A percentile compares a stretch with the other conserved stretches of the same genome.
Conservation (phyloP, 2,113 vertebrate genomes). For the Bothrops jararaca region DNA sequence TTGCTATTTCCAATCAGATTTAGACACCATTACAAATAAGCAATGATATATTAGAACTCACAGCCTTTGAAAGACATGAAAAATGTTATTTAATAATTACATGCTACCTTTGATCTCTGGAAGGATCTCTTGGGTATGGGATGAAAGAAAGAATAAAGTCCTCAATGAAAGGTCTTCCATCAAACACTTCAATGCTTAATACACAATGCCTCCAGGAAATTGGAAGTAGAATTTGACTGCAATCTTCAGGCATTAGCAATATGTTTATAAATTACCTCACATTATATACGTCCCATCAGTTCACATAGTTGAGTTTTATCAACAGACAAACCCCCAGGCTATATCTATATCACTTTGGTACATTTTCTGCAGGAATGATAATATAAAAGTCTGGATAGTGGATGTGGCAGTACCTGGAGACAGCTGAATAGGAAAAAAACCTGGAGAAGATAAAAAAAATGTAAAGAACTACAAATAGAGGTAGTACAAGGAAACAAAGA, state of each 20-base stretch:
- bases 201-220: constrained; percentile 23
- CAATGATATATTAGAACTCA: background rate
- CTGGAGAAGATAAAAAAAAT: background rate
- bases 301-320: constrained; percentile 1
- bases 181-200: constrained; percentile 10
- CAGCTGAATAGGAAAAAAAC: background rate
- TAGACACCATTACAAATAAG: background rate
- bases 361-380: background rate
- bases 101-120: background rate
- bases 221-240: background rate
- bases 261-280: constrained; percentile 34
- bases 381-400: background rate
- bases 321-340: constrained; percentile 42
- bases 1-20: background rate
- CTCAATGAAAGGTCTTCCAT: constrained; percentile 4
- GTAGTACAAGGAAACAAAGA: background rate
- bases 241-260: constrained; percentile 18
- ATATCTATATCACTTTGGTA: constrained; percentile 14
- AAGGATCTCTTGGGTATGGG: constrained; percentile 11
- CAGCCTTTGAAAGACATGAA: constrained; percentile 28
- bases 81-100: constrained; percentile 11
- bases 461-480: background rate
- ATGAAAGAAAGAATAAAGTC: constrained; percentile 15
- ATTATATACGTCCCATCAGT: constrained; percentile 32
- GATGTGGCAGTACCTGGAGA: background rate